Evolutionary conservation across 2,888 invertebrate genomes (phyloP), one percentile per base, ranked within the genome.

Genomic region (Standfussiana lucernea): DNA sequence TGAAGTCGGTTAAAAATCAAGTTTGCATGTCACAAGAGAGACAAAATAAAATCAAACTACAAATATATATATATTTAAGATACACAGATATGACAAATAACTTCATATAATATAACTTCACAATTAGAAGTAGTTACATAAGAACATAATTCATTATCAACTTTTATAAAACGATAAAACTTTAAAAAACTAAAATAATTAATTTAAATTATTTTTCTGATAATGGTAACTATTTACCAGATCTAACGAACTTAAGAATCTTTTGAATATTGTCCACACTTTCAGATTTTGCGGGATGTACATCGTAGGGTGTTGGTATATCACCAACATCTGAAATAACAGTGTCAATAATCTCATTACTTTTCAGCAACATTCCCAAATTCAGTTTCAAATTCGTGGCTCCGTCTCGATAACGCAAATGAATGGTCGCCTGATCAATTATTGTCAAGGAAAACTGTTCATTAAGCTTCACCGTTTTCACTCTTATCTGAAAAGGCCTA

Each of bases 301-400:
- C 69, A 75, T 91, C 92, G 64, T 92, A 93, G 6, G 92, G 91
- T 28, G 92, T 93, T 0, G 77, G 76, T 4, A 94, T 91, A 0
- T 91, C 86, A 0, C 64, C 47, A 0, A 91, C 75, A 1, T 93
- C 93, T 4, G 85, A 78, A 1, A 80, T 81, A 4, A 91, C 88
- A 0, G 88, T 95, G 90, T 91, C 95, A 87, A 90, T 92, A 89
- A 91, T 96, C 91, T 91, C 96, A 90, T 91, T 93, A 91, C 87
- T 96, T 86, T 90, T 93, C 90, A 94, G 92, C 86, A 72, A 89
- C 96, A 93, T 95, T 84, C 93, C 97, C 89, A 90, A 80, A 80
- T 94, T 91, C 18, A 94, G 66, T 72, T 93, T 94, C 1, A 94
- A 53, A 37, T 77, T 87, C 1, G 80, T 83, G 5, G 79, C 59